These are phyloP conservation scores for Hipposideros larvatus DNA, from an alignment of 2,797 vertebrate genomes.

Conservation along the genomic window DNA sequence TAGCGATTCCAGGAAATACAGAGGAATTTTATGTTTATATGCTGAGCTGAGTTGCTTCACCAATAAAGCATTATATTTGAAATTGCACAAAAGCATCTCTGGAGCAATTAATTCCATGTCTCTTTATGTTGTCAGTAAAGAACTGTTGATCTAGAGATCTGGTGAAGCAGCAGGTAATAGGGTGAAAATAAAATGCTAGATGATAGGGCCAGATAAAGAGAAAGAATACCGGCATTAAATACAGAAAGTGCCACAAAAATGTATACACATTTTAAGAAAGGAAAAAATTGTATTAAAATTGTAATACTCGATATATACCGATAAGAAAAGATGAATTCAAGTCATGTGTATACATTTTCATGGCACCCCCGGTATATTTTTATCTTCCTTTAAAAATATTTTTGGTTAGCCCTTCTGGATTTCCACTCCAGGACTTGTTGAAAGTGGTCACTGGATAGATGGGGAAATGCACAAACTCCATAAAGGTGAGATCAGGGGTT, in stretches of 20 bases:
- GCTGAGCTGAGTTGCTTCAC: not conserved
- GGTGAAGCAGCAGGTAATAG: not conserved
- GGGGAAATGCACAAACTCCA: not conserved
- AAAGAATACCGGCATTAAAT: not conserved
- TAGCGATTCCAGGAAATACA: conserved; percentile 23
- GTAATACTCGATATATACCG: too few species aligned
- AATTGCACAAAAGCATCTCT: not conserved
- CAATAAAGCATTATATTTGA: not conserved
- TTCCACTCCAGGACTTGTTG: not conserved
- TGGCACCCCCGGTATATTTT: too few species aligned
- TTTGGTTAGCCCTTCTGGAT: not conserved
- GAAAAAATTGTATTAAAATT: too few species aligned
- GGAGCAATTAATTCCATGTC: not conserved
- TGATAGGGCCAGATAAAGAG: not conserved
- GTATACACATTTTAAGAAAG: too few species aligned
- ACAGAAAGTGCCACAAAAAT: too few species aligned
- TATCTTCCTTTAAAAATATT: not conserved
- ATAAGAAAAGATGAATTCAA: too few species aligned
- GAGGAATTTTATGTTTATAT: conserved; percentile 28
- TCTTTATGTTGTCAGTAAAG: not conserved
- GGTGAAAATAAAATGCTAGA: not conserved
- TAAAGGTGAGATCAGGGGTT: not conserved
- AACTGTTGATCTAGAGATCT: not conserved
- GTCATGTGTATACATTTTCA: too few species aligned
- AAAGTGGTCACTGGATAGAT: not conserved